These are phyloP conservation scores for Lepus timidus DNA, from an alignment of 2,113 vertebrate genomes.

Conservation along the genomic window DNA sequence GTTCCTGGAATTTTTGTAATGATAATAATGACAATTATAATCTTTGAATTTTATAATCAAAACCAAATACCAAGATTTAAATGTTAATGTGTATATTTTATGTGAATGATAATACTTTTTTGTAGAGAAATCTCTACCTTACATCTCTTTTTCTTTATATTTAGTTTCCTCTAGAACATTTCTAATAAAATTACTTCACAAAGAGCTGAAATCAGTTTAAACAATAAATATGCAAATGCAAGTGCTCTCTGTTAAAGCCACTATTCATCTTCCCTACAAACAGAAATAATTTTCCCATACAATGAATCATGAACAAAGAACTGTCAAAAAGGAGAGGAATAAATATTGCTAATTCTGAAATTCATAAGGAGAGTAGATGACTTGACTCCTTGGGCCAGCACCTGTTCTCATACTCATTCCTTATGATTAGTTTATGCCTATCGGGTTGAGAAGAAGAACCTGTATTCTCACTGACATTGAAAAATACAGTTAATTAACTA, in stretches of 20 bases:
- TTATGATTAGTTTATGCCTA: constrained; percentile 65
- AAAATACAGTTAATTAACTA: constrained; percentile 72
- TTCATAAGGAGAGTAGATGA: not conserved
- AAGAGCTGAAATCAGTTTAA: not conserved
- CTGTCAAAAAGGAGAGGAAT: not conserved
- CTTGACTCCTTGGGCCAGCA: not conserved
- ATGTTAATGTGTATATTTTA: not conserved
- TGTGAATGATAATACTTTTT: not conserved
- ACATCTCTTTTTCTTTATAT: not conserved
- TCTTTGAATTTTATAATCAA: not conserved
- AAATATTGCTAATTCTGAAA: constrained; percentile 50
- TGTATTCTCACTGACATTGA: constrained; percentile 50
- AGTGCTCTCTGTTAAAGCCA: not conserved
- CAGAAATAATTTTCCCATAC: constrained; percentile 9
- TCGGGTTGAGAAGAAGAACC: constrained; percentile 33
- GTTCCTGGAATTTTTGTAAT: not conserved
- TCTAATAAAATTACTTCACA: not conserved
- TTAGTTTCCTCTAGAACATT: not conserved
- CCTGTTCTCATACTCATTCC: not conserved
- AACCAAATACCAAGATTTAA: not conserved
- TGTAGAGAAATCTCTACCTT: not conserved
- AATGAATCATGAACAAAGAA: not conserved
- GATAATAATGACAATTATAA: not conserved
- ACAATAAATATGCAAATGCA: constrained; percentile 44
- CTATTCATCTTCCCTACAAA: constrained; percentile 44